phyloP scores from a whole-genome alignment of 2,888 invertebrate species.

The Tetrapedia diversipes region DNA sequence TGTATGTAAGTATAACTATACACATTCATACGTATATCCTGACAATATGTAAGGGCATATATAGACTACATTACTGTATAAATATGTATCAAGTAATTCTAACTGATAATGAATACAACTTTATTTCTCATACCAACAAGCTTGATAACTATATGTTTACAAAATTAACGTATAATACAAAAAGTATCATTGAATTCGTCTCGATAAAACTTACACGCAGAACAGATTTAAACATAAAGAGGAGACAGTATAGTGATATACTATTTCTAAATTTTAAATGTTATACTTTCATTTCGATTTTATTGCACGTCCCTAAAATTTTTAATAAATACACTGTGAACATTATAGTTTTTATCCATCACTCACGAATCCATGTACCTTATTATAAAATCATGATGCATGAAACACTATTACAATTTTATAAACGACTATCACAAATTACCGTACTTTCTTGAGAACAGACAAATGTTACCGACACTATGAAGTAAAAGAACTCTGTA shows the following conservation, averaged over 20 bases:
- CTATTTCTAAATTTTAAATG: not conserved
- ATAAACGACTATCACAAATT: constrained; percentile 8
- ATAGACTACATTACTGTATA: constrained; percentile 43
- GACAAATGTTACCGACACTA: constrained; percentile 26
- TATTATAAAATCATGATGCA: not conserved
- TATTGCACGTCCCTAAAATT: not conserved
- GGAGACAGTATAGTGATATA: not conserved
- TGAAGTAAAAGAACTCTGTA: constrained; percentile 4
- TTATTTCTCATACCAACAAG: constrained; percentile 20
- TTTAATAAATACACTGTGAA: constrained; percentile 15
- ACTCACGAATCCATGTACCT: constrained; percentile 27
- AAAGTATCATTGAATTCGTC: not conserved
- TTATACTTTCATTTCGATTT: not conserved
- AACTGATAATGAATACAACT: constrained; percentile 38
- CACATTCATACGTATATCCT: constrained; percentile 25
- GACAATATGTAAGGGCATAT: constrained; percentile 32
- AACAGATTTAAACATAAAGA: not conserved
- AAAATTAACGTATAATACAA: not conserved
- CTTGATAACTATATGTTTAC: not conserved
- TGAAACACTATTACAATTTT: constrained; percentile 12
- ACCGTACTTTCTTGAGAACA: not conserved
- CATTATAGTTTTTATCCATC: not conserved
- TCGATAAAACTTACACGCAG: not conserved
- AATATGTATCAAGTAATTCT: constrained; percentile 38
- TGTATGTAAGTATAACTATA: constrained; percentile 13